These are phyloP conservation scores for Tipula confusa DNA, from an alignment of 2,888 invertebrate species.

Conservation along the genomic window DNA sequence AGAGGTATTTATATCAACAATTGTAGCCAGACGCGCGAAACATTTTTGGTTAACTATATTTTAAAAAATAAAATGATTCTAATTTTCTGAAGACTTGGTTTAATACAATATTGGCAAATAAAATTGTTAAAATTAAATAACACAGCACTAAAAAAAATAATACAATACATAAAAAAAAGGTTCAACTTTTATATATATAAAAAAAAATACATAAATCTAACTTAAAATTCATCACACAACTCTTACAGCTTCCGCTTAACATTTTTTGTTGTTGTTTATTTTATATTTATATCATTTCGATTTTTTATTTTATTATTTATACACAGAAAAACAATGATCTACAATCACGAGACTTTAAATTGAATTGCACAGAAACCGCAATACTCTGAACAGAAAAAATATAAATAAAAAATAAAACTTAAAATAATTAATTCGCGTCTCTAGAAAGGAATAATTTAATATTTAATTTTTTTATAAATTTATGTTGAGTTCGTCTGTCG, in stretches of 20 bases:
- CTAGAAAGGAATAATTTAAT: too few relatives aligned
- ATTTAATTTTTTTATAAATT: too few relatives aligned
- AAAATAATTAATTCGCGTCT: too few relatives aligned
- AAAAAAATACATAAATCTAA: background rate
- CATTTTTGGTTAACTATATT: too few relatives aligned
- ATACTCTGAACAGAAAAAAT: too few relatives aligned
- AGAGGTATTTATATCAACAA: background rate
- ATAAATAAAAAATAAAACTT: too few relatives aligned
- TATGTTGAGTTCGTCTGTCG: background rate
- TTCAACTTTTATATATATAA: background rate
- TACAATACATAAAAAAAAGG: background rate
- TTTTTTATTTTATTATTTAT: constrained; percentile 25
- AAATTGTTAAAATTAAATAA: background rate
- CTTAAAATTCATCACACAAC: constrained; percentile 20
- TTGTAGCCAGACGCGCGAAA: background rate
- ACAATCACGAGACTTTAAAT: background rate
- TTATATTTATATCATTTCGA: background rate
- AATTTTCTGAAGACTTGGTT: background rate
- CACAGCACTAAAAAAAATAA: background rate
- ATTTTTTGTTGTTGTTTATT: background rate
- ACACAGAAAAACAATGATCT: background rate
- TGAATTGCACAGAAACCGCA: background rate
- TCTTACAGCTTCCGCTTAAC: background rate
- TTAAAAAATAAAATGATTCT: too few relatives aligned
- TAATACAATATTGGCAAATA: background rate